phyloP scores from a whole-genome alignment of 1,140 invertebrate species.

The Panagrolaimus sp. region DNA sequence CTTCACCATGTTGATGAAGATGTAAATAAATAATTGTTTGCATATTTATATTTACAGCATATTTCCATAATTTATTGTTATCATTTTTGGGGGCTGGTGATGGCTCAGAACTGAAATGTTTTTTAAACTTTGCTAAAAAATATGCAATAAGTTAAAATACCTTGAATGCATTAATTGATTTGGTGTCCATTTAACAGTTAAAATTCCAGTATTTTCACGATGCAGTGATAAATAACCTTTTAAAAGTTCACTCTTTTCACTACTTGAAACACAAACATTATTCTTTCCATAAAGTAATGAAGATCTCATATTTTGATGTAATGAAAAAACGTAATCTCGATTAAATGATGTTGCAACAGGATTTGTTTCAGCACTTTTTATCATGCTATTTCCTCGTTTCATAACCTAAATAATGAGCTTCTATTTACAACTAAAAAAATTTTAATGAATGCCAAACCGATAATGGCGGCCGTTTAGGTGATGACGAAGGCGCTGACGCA shows the following conservation, averaged over 20 bases:
- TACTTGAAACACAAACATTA: constrained; percentile 71
- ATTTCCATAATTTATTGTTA: constrained; percentile 70
- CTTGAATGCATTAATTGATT: constrained; percentile 75
- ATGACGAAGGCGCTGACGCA: constrained; percentile 39
- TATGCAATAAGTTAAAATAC: constrained; percentile 12
- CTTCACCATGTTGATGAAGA: constrained; percentile 75
- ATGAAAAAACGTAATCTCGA: constrained; percentile 85
- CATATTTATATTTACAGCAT: constrained; percentile 77
- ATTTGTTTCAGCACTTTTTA: constrained; percentile 31
- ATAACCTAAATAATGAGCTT: constrained; percentile 43
- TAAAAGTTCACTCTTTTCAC: constrained; percentile 63
- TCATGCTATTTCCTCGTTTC: constrained; percentile 47
- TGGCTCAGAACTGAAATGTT: constrained; percentile 55
- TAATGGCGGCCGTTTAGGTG: constrained; percentile 60
- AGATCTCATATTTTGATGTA: constrained; percentile 83
- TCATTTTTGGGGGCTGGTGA: constrained; percentile 32
- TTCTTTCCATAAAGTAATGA: constrained; percentile 94
- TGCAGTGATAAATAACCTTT: constrained; percentile 85
- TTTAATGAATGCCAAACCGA: constrained; percentile 53
- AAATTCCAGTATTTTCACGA: constrained; percentile 67
- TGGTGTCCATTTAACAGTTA: constrained; percentile 66
- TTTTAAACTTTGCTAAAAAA: not conserved
- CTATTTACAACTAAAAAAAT: not conserved
- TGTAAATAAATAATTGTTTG: constrained; percentile 88
- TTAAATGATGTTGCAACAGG: constrained; percentile 60